phyloP scores from a whole-genome alignment of 53 echinoderm and acorn worm genomes.

The Pentamera pediparva region DNA sequence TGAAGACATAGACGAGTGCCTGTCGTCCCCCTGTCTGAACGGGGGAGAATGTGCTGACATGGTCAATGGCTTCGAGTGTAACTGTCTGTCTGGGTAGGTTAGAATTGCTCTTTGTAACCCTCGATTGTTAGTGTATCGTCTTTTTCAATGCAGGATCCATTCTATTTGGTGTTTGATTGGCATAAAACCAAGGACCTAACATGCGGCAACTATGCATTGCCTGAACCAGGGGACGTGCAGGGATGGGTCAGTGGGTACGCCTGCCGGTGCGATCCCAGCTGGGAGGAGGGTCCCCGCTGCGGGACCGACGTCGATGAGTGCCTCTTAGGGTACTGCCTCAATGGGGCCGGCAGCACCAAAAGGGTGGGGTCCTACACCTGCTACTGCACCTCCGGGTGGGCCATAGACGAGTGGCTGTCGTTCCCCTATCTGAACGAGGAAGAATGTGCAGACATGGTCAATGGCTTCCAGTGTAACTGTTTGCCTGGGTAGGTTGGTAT shows the following conservation, averaged over 20 bases:
- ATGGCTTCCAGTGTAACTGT: slow-evolving; percentile 71
- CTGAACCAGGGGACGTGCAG: slow-evolving; percentile 67
- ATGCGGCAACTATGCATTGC: slow-evolving; percentile 66
- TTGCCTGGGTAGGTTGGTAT: slow-evolving; percentile 62
- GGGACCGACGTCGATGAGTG: slow-evolving; percentile 73
- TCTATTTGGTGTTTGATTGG: no score
- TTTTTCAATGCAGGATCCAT: no score
- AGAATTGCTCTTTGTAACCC: no score
- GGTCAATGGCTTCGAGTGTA: slow-evolving; percentile 60
- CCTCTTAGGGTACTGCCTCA: slow-evolving; percentile 56
- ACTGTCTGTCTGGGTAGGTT: no score
- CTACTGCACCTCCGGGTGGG: slow-evolving; percentile 63
- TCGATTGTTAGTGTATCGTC: no score
- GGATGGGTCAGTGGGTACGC: slow-evolving; percentile 62
- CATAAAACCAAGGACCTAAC: no score
- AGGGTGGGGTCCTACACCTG: slow-evolving; percentile 71
- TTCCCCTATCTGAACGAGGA: slow-evolving; percentile 75
- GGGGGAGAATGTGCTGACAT: slow-evolving; percentile 67
- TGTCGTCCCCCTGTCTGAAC: slow-evolving; percentile 73
- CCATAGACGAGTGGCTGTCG: slow-evolving; percentile 73
- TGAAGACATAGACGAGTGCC: slow-evolving; percentile 66
- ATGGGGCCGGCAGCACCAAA: slow-evolving; percentile 71
- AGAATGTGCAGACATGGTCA: slow-evolving; percentile 55
- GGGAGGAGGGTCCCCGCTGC: slow-evolving; percentile 86
- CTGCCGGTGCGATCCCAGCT: slow-evolving; percentile 66